phyloP scores from a whole-genome alignment of 2,888 invertebrate species.

The Cotesia congregata region DNA sequence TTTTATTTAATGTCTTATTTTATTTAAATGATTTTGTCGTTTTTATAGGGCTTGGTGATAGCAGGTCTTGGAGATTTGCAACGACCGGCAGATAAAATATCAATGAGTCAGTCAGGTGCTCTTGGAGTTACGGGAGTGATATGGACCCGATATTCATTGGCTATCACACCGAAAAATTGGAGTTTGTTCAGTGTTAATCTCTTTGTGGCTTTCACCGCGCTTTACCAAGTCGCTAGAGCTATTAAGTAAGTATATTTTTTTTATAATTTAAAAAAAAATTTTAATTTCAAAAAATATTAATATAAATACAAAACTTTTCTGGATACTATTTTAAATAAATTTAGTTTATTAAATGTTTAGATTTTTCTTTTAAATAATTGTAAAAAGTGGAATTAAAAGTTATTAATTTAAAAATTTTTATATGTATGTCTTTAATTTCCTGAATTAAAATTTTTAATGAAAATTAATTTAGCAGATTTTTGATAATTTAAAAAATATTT shows the following conservation, averaged over 20 bases:
- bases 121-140: constrained; percentile 91
- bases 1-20: neutral
- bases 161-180: constrained; percentile 97
- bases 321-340: no score
- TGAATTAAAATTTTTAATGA: no score
- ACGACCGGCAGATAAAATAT: constrained; percentile 91
- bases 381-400: no score
- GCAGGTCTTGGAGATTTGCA: constrained; percentile 91
- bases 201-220: constrained; percentile 91
- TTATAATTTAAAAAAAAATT: no score
- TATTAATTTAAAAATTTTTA: no score
- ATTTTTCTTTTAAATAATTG: no score
- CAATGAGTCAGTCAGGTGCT: constrained; percentile 85
- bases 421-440: no score
- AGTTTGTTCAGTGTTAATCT: constrained; percentile 95
- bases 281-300: no score
- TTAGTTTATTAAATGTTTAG: no score
- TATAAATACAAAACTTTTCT: no score
- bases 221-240: constrained; percentile 87
- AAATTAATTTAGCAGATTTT: no score
- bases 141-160: constrained; percentile 96
- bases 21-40: constrained; percentile 19
- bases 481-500: no score
- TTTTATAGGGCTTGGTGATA: constrained; percentile 81
- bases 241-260: constrained; percentile 65